These are phyloP conservation scores for Cactoblastis cactorum DNA, from an alignment of 2,888 invertebrate species.

Conservation along the genomic window DNA sequence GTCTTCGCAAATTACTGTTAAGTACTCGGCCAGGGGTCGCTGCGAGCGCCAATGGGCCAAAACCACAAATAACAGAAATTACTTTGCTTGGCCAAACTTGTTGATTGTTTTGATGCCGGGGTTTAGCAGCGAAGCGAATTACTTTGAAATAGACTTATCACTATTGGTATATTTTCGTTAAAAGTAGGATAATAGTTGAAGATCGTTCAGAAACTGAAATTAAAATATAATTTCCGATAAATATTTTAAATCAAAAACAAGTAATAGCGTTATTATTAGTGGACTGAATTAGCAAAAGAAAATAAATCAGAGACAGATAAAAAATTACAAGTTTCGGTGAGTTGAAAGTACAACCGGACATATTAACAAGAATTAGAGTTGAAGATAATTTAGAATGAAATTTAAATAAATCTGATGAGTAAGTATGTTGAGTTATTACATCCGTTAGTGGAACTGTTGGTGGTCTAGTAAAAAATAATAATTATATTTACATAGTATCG, in stretches of 20 bases:
- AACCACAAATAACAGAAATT: neutral
- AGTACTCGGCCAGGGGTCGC: neutral
- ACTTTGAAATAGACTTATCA: no score
- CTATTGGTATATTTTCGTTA: no score
- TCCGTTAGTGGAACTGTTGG: neutral
- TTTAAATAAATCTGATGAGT: neutral
- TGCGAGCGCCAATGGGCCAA: neutral
- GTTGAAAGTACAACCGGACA: neutral
- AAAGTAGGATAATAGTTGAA: no score
- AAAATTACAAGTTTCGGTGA: neutral
- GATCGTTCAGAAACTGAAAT: no score
- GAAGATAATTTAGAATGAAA: neutral
- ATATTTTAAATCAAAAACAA: neutral
- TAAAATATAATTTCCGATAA: neutral
- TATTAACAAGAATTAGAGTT: neutral
- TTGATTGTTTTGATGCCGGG: no score
- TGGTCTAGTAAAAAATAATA: neutral
- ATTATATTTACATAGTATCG: no score
- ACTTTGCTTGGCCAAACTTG: neutral
- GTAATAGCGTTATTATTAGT: neutral
- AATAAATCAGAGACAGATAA: neutral
- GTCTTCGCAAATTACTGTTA: slow-evolving; percentile 32
- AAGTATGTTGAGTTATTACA: neutral
- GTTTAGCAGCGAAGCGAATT: no score
- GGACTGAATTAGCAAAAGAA: neutral